These are phyloP conservation scores for Diachasmimorpha longicaudata DNA, from an alignment of 1,140 invertebrate species.

Conservation along the genomic window DNA sequence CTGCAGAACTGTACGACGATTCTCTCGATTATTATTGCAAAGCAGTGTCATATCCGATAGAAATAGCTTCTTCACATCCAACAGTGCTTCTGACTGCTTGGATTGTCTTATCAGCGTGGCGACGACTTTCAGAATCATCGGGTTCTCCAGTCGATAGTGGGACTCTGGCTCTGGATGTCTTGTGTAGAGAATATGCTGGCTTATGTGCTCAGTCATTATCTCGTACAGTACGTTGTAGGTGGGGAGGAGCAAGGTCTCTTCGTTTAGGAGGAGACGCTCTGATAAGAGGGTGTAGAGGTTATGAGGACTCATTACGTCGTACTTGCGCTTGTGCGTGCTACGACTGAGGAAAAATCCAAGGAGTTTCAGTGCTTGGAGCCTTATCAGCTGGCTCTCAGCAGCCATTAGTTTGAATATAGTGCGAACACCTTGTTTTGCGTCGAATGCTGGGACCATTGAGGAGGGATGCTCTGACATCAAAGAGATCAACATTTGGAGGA, in stretches of 20 bases:
- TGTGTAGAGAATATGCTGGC: slow-evolving; percentile 90
- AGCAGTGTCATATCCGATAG: slow-evolving; percentile 96
- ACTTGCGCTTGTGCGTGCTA: slow-evolving; percentile 97
- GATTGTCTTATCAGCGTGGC: slow-evolving; percentile 96
- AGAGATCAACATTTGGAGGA: slow-evolving; percentile 94
- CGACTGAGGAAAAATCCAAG: slow-evolving; percentile 94
- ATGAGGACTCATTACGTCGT: slow-evolving; percentile 97
- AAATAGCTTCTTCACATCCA: slow-evolving; percentile 96
- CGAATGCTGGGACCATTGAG: slow-evolving; percentile 98
- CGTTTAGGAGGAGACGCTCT: slow-evolving; percentile 88
- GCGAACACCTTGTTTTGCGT: slow-evolving; percentile 93
- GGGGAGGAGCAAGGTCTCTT: slow-evolving; percentile 86
- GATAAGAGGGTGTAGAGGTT: slow-evolving; percentile 97
- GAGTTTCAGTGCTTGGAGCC: slow-evolving; percentile 94
- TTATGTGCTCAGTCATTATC: slow-evolving; percentile 96
- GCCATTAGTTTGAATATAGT: slow-evolving; percentile 96
- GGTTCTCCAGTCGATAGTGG: slow-evolving; percentile 95
- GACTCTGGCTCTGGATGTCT: slow-evolving; percentile 93
- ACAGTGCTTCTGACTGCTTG: slow-evolving; percentile 87
- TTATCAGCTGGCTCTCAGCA: slow-evolving; percentile 93
- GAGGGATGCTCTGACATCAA: slow-evolving; percentile 98
- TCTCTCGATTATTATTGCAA: slow-evolving; percentile 97
- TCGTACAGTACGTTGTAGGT: slow-evolving; percentile 99
- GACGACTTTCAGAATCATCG: slow-evolving; percentile 98
- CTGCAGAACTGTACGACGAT: slow-evolving; percentile 94